Evolutionary conservation across 37 sponge, comb jelly and placozoan species (phyloP).

Genomic region (Halichondria panicea): DNA sequence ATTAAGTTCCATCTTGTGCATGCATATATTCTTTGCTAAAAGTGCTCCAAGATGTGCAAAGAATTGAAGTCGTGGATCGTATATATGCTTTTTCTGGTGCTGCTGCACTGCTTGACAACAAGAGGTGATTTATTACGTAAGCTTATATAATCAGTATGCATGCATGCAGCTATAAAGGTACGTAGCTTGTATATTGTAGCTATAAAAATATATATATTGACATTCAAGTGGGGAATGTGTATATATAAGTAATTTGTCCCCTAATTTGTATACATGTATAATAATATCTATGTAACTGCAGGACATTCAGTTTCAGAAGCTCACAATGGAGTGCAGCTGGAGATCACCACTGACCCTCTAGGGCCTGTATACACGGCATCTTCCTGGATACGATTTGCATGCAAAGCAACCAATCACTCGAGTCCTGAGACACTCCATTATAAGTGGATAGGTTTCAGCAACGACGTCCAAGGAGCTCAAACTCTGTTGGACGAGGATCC

Average conservation of each 20-base stretch:
- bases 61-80: too few species aligned
- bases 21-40: too few species aligned
- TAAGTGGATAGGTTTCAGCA: slow-evolving; percentile 11
- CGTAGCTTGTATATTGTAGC: too few species aligned
- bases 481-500: not conserved
- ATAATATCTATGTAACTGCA: not conserved
- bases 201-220: too few species aligned
- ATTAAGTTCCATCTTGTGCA: too few species aligned
- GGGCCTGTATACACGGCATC: slow-evolving; percentile 17
- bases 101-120: too few species aligned
- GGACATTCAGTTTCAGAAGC: not conserved
- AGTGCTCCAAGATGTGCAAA: too few species aligned
- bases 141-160: too few species aligned
- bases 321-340: not conserved
- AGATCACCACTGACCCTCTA: slow-evolving; percentile 2
- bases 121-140: too few species aligned
- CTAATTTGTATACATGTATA: not conserved
- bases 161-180: too few species aligned
- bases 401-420: not conserved
- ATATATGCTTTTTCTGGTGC: too few species aligned
- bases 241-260: not conserved
- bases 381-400: slow-evolving; percentile 12
- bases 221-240: not conserved
- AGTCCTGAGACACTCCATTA: not conserved
- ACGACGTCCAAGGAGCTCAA: not conserved